A percentile compares a stretch with the other conserved stretches of the same genome.
phyloP scores from a whole-genome alignment of 2,888 invertebrate genomes.

The Limnephilus marmoratus region DNA sequence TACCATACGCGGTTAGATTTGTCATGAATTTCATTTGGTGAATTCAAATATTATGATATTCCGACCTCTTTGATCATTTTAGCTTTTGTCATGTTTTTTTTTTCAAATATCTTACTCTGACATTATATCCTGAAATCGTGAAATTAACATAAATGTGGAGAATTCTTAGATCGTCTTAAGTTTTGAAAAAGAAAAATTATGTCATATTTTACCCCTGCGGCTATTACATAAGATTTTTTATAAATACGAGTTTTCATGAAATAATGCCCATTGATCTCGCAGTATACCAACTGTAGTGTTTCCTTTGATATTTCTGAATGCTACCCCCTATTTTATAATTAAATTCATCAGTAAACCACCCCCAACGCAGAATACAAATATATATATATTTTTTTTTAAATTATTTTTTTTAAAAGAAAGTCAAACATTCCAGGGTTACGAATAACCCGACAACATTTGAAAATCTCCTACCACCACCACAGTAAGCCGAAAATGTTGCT shows the following conservation, averaged over 20 bases:
- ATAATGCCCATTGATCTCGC: neutral
- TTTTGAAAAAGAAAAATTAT: neutral
- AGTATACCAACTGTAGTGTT: neutral
- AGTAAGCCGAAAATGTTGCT: too few species aligned
- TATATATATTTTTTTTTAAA: too few species aligned
- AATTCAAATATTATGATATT: neutral
- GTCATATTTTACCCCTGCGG: neutral
- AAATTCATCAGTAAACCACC: neutral
- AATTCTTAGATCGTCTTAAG: neutral
- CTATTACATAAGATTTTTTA: neutral
- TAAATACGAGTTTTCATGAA: neutral
- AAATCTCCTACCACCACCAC: too few species aligned
- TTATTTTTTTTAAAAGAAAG: too few species aligned
- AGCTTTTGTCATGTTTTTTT: neutral
- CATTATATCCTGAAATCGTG: neutral
- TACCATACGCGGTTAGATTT: neutral
- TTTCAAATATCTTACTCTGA: neutral
- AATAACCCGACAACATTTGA: too few species aligned
- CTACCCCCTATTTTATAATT: neutral
- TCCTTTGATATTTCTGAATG: neutral
- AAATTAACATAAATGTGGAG: neutral
- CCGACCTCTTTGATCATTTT: neutral
- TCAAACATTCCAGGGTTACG: too few species aligned
- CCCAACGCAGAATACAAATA: too few species aligned
- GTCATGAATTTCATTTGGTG: neutral